Evolutionary conservation across 2,113 vertebrate species (phyloP).

Genomic region (Pleuronectes platessa): DNA sequence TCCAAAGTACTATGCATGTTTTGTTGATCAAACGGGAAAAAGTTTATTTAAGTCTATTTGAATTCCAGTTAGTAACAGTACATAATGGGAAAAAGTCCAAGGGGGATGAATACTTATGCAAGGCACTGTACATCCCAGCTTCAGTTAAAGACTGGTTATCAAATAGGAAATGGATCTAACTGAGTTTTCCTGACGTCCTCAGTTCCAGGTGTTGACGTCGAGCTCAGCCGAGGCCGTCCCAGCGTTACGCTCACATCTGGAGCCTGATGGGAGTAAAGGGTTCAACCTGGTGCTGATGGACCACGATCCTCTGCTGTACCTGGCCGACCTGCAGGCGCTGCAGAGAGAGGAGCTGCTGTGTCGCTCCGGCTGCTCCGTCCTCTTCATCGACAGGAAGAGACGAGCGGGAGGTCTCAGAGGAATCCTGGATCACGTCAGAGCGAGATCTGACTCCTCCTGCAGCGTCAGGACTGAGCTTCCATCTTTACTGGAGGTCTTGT

Average conservation of each 20-base stretch:
- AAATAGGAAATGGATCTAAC: not conserved
- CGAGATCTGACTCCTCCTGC: slow-evolving; percentile 38
- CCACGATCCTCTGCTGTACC: slow-evolving; percentile 70
- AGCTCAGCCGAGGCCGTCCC: slow-evolving; percentile 71
- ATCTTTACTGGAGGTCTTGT: slow-evolving; percentile 48
- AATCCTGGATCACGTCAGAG: slow-evolving; percentile 56
- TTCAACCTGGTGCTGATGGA: slow-evolving; percentile 79
- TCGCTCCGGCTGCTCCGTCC: slow-evolving; percentile 58
- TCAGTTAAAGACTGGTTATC: not conserved
- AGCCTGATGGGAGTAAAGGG: not conserved
- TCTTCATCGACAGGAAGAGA: slow-evolving; percentile 62
- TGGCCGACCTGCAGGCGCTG: slow-evolving; percentile 72
- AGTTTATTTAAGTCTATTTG: no score
- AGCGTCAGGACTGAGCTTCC: slow-evolving; percentile 20
- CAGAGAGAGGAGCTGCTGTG: slow-evolving; percentile 64
- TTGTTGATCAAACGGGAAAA: no score
- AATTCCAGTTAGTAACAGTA: no score
- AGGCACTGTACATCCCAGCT: no score
- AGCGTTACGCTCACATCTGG: slow-evolving; percentile 28
- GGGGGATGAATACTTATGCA: no score
- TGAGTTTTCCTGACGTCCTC: not conserved
- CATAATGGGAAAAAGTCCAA: no score
- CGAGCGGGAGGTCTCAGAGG: slow-evolving; percentile 13
- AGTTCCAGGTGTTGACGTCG: slow-evolving; percentile 78
- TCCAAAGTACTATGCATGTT: no score